A percentile compares a stretch with the other conserved stretches of the same genome.
These are phyloP conservation scores for Syndactyla subalaris DNA, from an alignment of 2,797 vertebrate genomes.

Conservation along the genomic window DNA sequence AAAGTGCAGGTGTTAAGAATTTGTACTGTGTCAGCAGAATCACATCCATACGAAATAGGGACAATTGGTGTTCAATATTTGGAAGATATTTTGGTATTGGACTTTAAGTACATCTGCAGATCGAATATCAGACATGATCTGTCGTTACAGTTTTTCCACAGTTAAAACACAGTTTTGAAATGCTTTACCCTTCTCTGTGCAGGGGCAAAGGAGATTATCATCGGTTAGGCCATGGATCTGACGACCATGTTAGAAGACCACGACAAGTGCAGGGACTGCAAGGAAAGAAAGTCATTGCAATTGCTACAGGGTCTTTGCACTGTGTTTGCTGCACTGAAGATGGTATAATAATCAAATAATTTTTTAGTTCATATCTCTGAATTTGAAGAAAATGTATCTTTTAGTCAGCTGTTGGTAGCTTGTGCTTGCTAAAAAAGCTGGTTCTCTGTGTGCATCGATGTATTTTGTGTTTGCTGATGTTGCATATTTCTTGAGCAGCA, in stretches of 20 bases:
- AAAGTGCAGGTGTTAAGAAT: neutral
- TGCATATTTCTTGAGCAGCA: neutral
- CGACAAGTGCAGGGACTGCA: conserved; percentile 97
- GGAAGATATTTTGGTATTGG: neutral
- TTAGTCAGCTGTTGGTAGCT: neutral
- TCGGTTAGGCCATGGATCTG: conserved; percentile 94
- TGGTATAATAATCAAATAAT: conserved; percentile 77
- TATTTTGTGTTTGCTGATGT: neutral
- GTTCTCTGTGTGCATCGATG: neutral
- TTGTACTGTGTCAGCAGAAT: neutral
- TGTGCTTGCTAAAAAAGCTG: neutral
- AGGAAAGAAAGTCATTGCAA: conserved; percentile 98
- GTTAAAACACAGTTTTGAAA: neutral
- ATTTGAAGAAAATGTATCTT: neutral
- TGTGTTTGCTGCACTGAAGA: conserved; percentile 99
- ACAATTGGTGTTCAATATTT: neutral
- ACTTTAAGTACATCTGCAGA: neutral
- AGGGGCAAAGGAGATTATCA: conserved; percentile 99
- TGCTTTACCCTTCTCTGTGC: neutral
- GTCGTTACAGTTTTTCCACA: neutral
- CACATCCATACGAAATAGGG: fast-evolving
- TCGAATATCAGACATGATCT: neutral
- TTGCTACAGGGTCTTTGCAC: conserved; percentile 97
- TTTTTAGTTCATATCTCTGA: neutral
- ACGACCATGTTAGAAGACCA: conserved; percentile 95